phyloP scores from a whole-genome alignment of 2,113 vertebrate genomes.

The Nyctereutes procyonoides region DNA sequence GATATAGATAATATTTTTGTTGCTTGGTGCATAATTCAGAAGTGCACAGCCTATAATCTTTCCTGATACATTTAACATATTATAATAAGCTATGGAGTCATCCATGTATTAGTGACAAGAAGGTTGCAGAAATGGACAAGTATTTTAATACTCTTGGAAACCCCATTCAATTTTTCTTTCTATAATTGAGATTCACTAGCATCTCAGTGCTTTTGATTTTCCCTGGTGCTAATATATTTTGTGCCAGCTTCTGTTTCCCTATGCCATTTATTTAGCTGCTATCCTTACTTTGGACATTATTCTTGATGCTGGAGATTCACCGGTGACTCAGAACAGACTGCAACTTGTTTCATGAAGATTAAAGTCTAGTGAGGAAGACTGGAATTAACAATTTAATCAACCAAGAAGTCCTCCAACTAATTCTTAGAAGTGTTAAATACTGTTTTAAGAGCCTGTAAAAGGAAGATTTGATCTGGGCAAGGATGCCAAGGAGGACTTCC shows the following conservation, averaged over 20 bases:
- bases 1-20: background rate
- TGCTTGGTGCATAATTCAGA: background rate
- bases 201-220: background rate
- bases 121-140: background rate
- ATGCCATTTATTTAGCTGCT: background rate
- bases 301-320: background rate
- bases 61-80: background rate
- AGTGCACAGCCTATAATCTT: background rate
- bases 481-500: background rate
- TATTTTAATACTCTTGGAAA: background rate
- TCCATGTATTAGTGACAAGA: background rate
- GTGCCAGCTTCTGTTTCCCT: background rate
- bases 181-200: background rate
- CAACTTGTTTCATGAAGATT: background rate
- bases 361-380: background rate
- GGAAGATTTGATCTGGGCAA: background rate
- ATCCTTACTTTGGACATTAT: background rate
- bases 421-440: background rate
- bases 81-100: background rate
- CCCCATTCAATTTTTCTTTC: background rate
- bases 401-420: background rate
- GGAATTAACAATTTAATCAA: background rate
- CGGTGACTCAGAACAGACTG: background rate
- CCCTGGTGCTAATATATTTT: background rate
- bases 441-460: background rate